phyloP scores from a whole-genome alignment of 2,797 vertebrate species.

The Manis javanica region DNA sequence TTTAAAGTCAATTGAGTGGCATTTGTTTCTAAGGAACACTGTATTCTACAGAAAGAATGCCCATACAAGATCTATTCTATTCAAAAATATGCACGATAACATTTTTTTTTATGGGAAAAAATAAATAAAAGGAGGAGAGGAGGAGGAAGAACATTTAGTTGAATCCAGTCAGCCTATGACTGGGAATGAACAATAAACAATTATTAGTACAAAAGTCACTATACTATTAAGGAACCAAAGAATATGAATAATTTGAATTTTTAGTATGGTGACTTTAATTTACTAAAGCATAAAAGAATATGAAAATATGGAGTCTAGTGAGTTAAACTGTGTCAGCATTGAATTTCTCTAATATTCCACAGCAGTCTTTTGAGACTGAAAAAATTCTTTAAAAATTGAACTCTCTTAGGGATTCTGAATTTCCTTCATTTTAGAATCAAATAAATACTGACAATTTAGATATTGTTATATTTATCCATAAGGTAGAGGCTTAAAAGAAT shows the following conservation, averaged over 20 bases:
- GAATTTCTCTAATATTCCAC: background rate
- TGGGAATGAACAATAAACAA: background rate
- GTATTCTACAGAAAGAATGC: background rate
- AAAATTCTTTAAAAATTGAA: background rate
- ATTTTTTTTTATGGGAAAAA: slow-evolving; percentile 16
- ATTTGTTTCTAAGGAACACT: background rate
- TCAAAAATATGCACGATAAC: background rate
- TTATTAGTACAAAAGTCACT: background rate
- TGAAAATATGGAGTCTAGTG: background rate
- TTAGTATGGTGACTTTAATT: background rate
- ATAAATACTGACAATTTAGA: background rate
- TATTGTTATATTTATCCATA: background rate
- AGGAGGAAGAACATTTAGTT: background rate
- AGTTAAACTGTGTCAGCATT: background rate
- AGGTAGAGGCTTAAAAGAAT: background rate
- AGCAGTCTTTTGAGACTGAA: background rate
- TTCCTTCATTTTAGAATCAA: background rate
- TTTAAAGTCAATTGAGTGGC: background rate
- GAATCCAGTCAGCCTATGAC: background rate
- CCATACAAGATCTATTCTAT: background rate
- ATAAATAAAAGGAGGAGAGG: background rate
- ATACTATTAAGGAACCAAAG: background rate
- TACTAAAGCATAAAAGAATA: background rate
- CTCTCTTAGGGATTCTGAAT: background rate
- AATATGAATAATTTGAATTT: background rate